Base-by-base conservation (phyloP, 2,888 invertebrate species). In the Catocala sponsa region DNA sequence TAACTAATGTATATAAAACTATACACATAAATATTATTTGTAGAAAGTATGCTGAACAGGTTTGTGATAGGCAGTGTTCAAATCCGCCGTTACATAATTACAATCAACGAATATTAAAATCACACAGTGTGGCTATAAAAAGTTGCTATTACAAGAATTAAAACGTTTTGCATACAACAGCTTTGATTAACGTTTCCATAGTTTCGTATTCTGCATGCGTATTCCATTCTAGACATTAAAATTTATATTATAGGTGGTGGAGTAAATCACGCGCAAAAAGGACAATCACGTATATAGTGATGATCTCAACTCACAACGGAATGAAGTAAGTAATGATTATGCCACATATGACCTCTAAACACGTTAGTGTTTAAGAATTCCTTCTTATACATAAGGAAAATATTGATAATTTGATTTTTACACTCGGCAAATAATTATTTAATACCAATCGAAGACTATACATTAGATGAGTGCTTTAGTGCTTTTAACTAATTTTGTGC, bases 281-380 rank as follows among this genome's bases (percentile, higher is more conserved):
- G 73, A 78, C 68, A 68, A 66, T 65, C 63, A 65, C 77, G 66
- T 59, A 78, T 81, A 86, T 84, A 84, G 79, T 73, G 85, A 88
- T 90, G 89, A 89, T 86, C 84, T 89, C 87, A 87, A 82, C 80
- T 55, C 65, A 74, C 86, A 85, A 82, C 79, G 58, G 66, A 74
- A 74, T 78, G 66, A 68, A 77, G 58, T 77, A 76, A 78, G 60
- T 70, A 72, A 74, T 85, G 76, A 78, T 79, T 82, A 85, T 85
- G 74, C 81, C 72, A 79, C 68, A 71, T 70, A 65, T 70, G 73
- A 72, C 72, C 71, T 69, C 69, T 74, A 70, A 70, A 74, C 74
- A 65, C 66, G 61, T 63, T 62, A 58, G 52, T 65, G 43, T 53
- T 62, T 60, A 62, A 64, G 61, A 59, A 68, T 65, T 65, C 63